Base-by-base conservation (phyloP, 2,113 vertebrate species). In the Aix galericulata region DNA sequence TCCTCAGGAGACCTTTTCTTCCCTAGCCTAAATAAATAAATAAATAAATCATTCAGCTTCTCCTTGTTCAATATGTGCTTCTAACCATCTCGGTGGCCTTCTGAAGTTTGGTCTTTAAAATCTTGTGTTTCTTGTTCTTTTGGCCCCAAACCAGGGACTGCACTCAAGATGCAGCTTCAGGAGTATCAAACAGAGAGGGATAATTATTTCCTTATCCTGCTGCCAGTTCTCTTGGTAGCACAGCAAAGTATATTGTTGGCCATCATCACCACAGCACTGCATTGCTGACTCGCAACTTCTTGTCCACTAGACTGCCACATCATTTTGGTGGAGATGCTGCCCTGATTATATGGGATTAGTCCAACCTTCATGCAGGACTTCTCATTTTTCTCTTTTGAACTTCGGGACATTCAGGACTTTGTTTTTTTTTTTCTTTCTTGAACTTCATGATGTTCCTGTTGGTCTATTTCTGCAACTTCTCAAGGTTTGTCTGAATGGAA, bases 141-240 rank as follows among this genome's bases (percentile, higher is more conserved):
- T 82, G 36, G 11, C 23, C 27, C n/a, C 8, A 44, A 74, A 32
- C 11, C 6, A 21, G 34, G 13, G 11, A 9, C 29, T 48, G 5
- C 84, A 20, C 22, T 94, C 1, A 2, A 46, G 58, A 55, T 50
- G 13, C 18, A 91, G 26, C 13, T 74, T 79, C 40, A 62, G n/a
- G n/a, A 71, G 26, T 25, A 67, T 15, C 8, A 31, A 42, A 22
- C 50, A 9, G 73, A 74, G 77, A 21, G 26, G 8, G 81, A 18
- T 40, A 36, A 36, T 46, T n/a, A 7, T 3, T 68, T 90, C 7
- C 7, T 62, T 46, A 8, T 80, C 85, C 22, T 86, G 6, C 38
- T 76, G 22, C 20, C 0, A 0, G 5, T 26, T 82, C 2, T 48
- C 20, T 32, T 50, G 18, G 36, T 48, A 40, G 11, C 40, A 46